Percentiles rank a stretch among this genome's conserved stretches.
These are phyloP conservation scores for Sphenodon punctatus DNA, from an alignment of 2,797 vertebrate species.

Conservation along the genomic window DNA sequence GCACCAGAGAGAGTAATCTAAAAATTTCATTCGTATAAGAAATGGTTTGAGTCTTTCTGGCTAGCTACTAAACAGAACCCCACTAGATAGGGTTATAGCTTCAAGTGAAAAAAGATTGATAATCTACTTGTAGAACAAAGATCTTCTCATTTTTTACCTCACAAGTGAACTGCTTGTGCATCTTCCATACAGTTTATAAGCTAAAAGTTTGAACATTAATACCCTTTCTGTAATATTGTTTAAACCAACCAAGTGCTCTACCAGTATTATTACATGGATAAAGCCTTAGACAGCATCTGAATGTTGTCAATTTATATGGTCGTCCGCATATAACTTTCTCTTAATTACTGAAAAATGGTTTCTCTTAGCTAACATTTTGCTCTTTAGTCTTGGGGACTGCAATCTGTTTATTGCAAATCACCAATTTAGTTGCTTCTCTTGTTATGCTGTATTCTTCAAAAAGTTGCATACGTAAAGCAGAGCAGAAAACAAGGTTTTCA, in stretches of 20 bases:
- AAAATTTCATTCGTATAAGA: no score
- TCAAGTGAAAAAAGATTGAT: background rate
- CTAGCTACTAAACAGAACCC: background rate
- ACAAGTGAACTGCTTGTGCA: background rate
- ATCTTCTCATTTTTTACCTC: background rate
- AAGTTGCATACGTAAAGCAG: background rate
- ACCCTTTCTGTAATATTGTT: background rate
- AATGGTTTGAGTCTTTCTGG: background rate
- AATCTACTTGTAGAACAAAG: background rate
- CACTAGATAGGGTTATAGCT: slow-evolving; percentile 39
- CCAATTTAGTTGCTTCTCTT: background rate
- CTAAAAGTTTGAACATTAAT: background rate
- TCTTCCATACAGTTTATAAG: rapidly evolving
- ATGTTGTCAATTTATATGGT: no score
- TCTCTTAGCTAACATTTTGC: rapidly evolving
- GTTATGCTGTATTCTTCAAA: background rate
- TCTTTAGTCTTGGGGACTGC: background rate
- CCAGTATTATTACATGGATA: background rate
- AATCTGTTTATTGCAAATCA: background rate
- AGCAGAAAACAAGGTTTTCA: no score
- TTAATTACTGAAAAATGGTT: background rate
- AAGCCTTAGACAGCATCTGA: background rate
- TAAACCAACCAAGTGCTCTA: background rate
- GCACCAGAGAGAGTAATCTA: no score
- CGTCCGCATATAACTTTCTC: no score